A percentile compares a stretch with the other conserved stretches of the same genome.
These are phyloP conservation scores for Acronicta leporina DNA, from an alignment of 2,888 invertebrate genomes.

Conservation along the genomic window DNA sequence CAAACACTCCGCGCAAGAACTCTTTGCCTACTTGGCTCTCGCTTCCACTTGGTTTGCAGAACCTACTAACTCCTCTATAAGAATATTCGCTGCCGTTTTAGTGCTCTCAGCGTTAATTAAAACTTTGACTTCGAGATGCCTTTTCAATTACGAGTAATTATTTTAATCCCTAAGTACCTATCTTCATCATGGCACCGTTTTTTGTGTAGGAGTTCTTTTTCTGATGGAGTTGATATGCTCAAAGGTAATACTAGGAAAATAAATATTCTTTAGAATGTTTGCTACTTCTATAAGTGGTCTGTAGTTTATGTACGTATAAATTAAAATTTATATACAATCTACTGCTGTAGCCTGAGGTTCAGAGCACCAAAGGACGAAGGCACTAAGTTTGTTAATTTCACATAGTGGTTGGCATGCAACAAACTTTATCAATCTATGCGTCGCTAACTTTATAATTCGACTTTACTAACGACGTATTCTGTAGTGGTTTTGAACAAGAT, in stretches of 20 bases:
- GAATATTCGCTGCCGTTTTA: constrained; percentile 59
- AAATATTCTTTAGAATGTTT: too few species aligned
- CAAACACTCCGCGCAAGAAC: constrained; percentile 72
- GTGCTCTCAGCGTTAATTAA: constrained; percentile 62
- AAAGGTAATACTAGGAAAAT: not conserved
- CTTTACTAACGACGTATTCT: constrained; percentile 37
- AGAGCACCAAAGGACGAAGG: constrained; percentile 69
- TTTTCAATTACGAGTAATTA: constrained; percentile 52
- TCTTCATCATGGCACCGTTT: constrained; percentile 15
- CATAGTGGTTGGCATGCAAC: constrained; percentile 76
- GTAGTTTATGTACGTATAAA: not conserved
- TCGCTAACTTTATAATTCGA: constrained; percentile 69
- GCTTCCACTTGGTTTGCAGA: constrained; percentile 69
- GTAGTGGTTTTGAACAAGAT: constrained; percentile 26
- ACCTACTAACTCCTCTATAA: constrained; percentile 60
- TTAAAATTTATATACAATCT: constrained; percentile 66
- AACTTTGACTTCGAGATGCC: constrained; percentile 51
- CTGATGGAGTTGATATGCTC: not conserved
- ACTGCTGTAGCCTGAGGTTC: constrained; percentile 64
- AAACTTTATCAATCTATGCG: constrained; percentile 82
- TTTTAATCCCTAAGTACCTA: constrained; percentile 42
- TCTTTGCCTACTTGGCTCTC: constrained; percentile 71
- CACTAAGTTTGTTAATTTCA: constrained; percentile 83
- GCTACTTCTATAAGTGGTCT: too few species aligned
- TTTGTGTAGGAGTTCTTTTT: constrained; percentile 16